Evolutionary conservation across 2,797 vertebrate genomes (phyloP).

Genomic region (Morelia viridis): DNA sequence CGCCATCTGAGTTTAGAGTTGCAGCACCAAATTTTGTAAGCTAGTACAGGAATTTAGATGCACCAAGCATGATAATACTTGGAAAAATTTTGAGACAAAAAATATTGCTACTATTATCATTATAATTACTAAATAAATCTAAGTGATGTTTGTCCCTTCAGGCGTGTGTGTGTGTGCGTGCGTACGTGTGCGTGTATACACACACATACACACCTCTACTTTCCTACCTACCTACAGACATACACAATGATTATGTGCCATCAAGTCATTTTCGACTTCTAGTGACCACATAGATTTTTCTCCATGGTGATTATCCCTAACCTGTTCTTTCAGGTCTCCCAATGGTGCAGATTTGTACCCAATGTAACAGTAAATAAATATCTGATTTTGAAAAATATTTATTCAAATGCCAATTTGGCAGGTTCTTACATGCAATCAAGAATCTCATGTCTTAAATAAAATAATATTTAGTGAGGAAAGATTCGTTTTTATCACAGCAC

Average conservation of each 20-base stretch:
- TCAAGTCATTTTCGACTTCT: background rate
- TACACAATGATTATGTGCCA: background rate
- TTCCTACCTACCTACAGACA: background rate
- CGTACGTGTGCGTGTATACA: too few species aligned
- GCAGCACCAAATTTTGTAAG: constrained; percentile 18
- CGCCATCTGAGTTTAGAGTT: constrained; percentile 5
- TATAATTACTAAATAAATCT: constrained; percentile 34
- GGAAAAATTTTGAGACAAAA: constrained; percentile 30
- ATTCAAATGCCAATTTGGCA: constrained; percentile 31
- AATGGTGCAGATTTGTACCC: constrained; percentile 55
- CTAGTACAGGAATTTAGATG: background rate
- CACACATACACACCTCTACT: background rate
- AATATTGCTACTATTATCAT: constrained; percentile 18
- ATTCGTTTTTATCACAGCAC: background rate
- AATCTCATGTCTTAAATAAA: constrained; percentile 18
- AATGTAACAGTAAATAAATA: constrained; percentile 63
- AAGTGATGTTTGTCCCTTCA: constrained; percentile 44
- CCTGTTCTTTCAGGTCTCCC: background rate
- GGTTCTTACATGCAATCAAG: constrained; percentile 23
- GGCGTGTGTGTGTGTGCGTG: background rate
- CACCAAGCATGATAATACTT: constrained; percentile 14
- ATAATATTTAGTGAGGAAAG: constrained; percentile 29
- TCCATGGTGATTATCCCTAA: background rate
- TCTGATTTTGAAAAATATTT: constrained; percentile 64
- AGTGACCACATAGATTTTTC: background rate